Base-by-base conservation (phyloP, 1,140 invertebrate genomes). In the Diploscapter pachys region DNA sequence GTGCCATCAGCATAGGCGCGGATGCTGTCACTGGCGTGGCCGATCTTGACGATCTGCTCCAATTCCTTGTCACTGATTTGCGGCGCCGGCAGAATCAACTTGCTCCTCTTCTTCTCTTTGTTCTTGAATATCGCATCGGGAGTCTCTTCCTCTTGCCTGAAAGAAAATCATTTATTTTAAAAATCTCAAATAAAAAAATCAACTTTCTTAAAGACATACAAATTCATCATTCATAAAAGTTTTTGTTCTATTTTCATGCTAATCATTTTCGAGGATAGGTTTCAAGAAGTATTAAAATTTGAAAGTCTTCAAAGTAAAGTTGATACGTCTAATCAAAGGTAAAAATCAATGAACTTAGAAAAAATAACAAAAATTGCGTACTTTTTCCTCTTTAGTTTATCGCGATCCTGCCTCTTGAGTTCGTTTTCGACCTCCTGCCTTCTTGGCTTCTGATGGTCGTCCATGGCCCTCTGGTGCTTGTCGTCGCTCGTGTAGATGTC, bases 41-140 rank as follows among this genome's bases (percentile, higher is more conserved):
- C 96, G 68, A 99, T 89, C 88, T 99, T 99, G 0, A 99, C 93
- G 6, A 99, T 95, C 89, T 96, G 90, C 86, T 90, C 89, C 49
- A 90, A 79, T 76, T 90, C 90, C 13, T 85, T 82, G 80, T 98
- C 96, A 0, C 95, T 93, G 65, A 99, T 97, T 87, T 99, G 96
- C 2, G 97, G 96, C 77, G 92, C 90, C 5, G 97, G 96, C 55
- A 99, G 85, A 9, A 99, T 94, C 11, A 99, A 88, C 87, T 99
- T 99, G 80, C 93, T 96, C 66, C 96, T 89, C 86, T 98, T 99
- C 73, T 92, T 91, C 0, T 92, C 89, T 0, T 95, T 94, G 85
- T 97, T 94, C 80, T 93, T 91, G 51, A 96, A 87, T 90, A 98
- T 93, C 2, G 92, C 91, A 79, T 91, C 90, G 0, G 96, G 95